Evolutionary conservation across 2,888 invertebrate species (phyloP).

Genomic region (Sipha maydis): DNA sequence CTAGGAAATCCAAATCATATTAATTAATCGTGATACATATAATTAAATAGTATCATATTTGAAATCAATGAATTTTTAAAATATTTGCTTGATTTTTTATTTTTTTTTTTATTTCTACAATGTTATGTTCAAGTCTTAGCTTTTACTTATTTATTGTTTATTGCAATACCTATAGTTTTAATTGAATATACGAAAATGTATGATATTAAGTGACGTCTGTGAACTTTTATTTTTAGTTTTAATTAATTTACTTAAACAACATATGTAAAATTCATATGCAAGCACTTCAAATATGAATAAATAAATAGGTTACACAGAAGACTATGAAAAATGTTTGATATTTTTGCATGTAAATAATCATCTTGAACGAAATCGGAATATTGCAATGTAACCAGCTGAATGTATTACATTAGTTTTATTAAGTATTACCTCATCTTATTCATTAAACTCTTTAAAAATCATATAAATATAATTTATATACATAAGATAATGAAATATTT

Average conservation of each 20-base stretch:
- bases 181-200: neutral
- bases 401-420: neutral
- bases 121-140: neutral
- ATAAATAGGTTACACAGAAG: neutral
- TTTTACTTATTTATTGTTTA: neutral
- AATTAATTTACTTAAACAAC: neutral
- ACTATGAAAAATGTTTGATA: neutral
- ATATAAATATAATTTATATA: no score
- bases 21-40: neutral
- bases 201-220: neutral
- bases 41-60: neutral
- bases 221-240: neutral
- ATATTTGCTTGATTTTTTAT: no score
- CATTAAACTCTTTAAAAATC: neutral
- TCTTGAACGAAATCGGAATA: neutral
- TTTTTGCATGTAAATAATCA: neutral
- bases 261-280: neutral
- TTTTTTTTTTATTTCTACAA: neutral
- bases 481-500: neutral
- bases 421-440: neutral
- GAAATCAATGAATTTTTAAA: neutral
- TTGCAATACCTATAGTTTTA: no score
- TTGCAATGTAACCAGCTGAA: neutral
- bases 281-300: no score
- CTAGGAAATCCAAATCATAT: neutral